Evolutionary conservation across 2,888 invertebrate genomes (phyloP).

Genomic region (Tuberolachnus salignus): DNA sequence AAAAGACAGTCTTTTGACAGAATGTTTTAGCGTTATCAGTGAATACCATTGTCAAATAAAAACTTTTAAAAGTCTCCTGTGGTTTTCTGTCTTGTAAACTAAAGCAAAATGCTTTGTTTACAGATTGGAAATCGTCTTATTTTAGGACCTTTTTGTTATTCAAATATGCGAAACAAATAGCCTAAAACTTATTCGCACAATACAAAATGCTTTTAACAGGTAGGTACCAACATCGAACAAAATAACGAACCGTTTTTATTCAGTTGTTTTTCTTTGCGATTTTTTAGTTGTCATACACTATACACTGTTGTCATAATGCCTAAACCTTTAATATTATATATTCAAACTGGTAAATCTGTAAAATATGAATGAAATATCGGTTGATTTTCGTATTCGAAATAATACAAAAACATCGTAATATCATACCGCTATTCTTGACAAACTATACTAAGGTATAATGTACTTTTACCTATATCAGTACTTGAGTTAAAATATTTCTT

Average conservation of each 20-base stretch:
- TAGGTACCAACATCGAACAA: not conserved
- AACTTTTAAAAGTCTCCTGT: constrained; percentile 37
- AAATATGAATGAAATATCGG: too few relatives aligned
- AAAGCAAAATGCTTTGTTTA: constrained; percentile 33
- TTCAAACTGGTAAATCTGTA: too few relatives aligned
- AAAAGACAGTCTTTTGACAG: constrained; percentile 38
- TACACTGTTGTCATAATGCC: too few relatives aligned
- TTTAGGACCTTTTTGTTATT: constrained; percentile 30
- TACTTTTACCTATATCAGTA: too few relatives aligned
- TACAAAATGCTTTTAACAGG: constrained; percentile 18
- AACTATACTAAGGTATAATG: too few relatives aligned
- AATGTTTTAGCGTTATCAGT: constrained; percentile 36
- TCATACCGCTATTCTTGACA: too few relatives aligned
- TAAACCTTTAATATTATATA: too few relatives aligned
- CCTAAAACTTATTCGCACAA: not conserved
- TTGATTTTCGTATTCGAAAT: too few relatives aligned
- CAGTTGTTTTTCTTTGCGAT: too few relatives aligned
- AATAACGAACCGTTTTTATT: not conserved
- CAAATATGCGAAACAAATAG: constrained; percentile 32
- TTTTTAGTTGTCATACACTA: too few relatives aligned
- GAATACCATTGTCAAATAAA: constrained; percentile 36
- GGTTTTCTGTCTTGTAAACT: not conserved
- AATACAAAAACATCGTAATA: too few relatives aligned
- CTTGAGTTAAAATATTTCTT: too few relatives aligned
- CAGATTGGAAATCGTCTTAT: constrained; percentile 30